Percentiles rank a stretch among this genome's conserved stretches.
Conservation (phyloP, 2,113 vertebrate genomes). For the Uria lomvia region DNA sequence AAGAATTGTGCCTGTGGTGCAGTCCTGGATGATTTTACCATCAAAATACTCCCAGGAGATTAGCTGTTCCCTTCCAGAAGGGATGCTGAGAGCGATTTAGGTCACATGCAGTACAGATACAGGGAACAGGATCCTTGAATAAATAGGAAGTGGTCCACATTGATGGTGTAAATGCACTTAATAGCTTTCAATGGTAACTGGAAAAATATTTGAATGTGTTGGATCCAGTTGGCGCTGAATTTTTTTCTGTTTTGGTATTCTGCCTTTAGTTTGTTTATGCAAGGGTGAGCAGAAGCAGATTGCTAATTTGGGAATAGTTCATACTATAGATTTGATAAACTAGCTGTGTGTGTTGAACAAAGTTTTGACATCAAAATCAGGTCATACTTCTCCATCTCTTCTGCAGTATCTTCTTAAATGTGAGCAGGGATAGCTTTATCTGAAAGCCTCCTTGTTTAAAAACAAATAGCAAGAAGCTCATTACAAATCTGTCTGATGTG, state of each 20-base stretch:
- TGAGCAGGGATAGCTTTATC: neutral
- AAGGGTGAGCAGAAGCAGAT: neutral
- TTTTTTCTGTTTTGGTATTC: neutral
- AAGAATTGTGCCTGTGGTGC: neutral
- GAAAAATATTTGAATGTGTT: neutral
- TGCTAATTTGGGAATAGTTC: neutral
- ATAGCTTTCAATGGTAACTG: neutral
- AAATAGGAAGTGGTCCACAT: neutral
- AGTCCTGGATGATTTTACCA: constrained; percentile 39
- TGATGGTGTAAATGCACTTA: neutral
- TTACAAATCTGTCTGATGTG: neutral
- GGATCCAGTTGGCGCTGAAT: neutral
- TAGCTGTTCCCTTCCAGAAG: constrained; percentile 47
- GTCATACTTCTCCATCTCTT: neutral
- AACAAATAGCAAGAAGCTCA: neutral
- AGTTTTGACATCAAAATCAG: neutral
- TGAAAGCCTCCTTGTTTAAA: neutral
- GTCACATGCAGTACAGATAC: neutral
- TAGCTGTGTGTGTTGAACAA: neutral
- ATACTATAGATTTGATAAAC: neutral
- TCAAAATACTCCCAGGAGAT: constrained; percentile 24
- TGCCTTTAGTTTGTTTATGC: neutral
- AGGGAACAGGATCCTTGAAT: neutral
- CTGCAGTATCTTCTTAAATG: neutral
- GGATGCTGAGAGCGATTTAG: neutral